Evolutionary conservation across 2,113 vertebrate species (phyloP).

Genomic region (Clinocottus analis): DNA sequence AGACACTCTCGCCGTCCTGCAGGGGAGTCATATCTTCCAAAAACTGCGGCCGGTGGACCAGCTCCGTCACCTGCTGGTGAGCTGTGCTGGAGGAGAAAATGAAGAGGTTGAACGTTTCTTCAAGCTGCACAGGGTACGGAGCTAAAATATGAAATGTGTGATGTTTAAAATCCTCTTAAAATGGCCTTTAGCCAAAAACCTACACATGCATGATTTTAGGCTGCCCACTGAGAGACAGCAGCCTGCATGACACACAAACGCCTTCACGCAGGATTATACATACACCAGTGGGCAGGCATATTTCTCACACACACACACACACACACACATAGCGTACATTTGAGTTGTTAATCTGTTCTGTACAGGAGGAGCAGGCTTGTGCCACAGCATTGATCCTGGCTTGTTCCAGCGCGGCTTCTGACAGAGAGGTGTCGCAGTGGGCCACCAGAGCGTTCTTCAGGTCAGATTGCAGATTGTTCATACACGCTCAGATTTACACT

Average conservation of each 20-base stretch:
- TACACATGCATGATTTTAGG: neutral
- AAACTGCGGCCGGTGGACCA: slow-evolving; percentile 97
- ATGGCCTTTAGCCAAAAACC: neutral
- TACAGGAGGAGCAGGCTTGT: slow-evolving; percentile 95
- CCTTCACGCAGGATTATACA: neutral
- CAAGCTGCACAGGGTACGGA: slow-evolving; percentile 92
- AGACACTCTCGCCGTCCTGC: neutral
- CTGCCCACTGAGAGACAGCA: neutral
- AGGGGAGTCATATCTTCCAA: slow-evolving; percentile 98
- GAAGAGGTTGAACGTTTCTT: slow-evolving; percentile 98
- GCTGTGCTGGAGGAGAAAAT: slow-evolving; percentile 92
- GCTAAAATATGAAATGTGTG: neutral
- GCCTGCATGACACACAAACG: slow-evolving; percentile 5
- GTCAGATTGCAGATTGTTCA: slow-evolving; percentile 71
- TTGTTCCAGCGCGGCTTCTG: slow-evolving; percentile 90
- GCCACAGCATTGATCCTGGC: slow-evolving; percentile 94
- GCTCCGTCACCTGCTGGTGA: slow-evolving; percentile 93
- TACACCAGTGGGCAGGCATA: neutral
- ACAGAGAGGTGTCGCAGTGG: slow-evolving; percentile 94
- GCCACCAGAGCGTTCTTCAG: slow-evolving; percentile 96
- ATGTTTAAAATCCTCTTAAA: slow-evolving; percentile 11
- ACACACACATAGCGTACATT: neutral
- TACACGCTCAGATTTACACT: neutral
- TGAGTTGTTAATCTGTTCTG: neutral
- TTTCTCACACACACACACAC: neutral